Evolutionary conservation across 2,888 invertebrate genomes (phyloP).

Genomic region (Thecocarcelia acutangulata): DNA sequence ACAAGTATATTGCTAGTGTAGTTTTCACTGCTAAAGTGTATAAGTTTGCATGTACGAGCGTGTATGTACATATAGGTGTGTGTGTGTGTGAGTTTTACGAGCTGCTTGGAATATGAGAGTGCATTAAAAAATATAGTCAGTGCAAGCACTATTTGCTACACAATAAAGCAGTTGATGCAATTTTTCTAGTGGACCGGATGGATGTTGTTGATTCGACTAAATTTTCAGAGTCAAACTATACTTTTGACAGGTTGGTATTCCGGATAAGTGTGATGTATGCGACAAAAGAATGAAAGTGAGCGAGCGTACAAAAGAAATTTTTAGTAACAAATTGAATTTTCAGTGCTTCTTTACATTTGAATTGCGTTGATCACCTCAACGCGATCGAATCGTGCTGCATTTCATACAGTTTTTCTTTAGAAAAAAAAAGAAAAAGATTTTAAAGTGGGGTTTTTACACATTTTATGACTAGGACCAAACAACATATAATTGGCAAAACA

Average conservation of each 20-base stretch:
- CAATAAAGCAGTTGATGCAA: constrained; percentile 4
- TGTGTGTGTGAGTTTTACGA: background rate
- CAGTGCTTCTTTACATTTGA: constrained; percentile 36
- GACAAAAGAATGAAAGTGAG: background rate
- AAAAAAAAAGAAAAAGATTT: background rate
- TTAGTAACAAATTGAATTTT: constrained; percentile 27
- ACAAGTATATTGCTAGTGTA: no score
- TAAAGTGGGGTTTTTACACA: background rate
- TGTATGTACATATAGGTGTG: constrained; percentile 2
- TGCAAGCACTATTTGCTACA: constrained; percentile 33
- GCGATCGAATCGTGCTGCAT: constrained; percentile 18
- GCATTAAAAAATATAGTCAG: constrained; percentile 22
- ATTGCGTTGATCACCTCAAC: constrained; percentile 16
- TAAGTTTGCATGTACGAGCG: background rate
- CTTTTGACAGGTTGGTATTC: background rate
- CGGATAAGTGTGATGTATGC: background rate
- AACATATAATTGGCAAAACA: constrained; percentile 43
- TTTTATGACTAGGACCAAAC: constrained; percentile 37
- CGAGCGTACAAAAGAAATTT: background rate
- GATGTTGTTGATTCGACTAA: constrained; percentile 2
- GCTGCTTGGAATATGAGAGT: constrained; percentile 1
- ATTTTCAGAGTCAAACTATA: background rate
- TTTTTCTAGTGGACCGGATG: constrained; percentile 17
- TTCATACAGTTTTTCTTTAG: constrained; percentile 11
- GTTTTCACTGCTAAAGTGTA: background rate